Conservation (phyloP, 1,140 invertebrate species). For the Drosophila kepulauana region DNA sequence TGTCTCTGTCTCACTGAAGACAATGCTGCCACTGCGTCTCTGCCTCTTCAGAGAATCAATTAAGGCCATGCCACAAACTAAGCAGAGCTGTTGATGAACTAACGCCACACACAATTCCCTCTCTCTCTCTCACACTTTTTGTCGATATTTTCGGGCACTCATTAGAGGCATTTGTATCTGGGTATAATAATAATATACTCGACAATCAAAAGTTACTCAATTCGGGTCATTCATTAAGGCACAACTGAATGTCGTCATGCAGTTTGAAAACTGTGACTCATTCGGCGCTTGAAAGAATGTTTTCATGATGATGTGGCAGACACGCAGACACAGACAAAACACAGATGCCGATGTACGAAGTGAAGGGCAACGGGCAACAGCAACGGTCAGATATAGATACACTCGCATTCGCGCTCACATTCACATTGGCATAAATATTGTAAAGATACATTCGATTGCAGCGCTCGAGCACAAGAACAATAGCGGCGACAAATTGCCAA, state of each 20-base stretch:
- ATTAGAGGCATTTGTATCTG: slow-evolving; percentile 25
- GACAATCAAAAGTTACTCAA: slow-evolving; percentile 33
- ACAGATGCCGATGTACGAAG: slow-evolving; percentile 10
- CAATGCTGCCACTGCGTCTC: not conserved
- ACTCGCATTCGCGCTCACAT: slow-evolving; percentile 3
- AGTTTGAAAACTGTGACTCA: slow-evolving; percentile 28
- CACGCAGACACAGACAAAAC: slow-evolving; percentile 6
- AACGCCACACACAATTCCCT: slow-evolving; percentile 1
- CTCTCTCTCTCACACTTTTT: not conserved
- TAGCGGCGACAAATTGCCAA: slow-evolving; percentile 41
- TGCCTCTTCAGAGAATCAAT: slow-evolving; percentile 53
- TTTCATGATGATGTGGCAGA: slow-evolving; percentile 22
- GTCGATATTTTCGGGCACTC: slow-evolving; percentile 32
- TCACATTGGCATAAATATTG: slow-evolving; percentile 10
- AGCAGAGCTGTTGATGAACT: slow-evolving; percentile 23
- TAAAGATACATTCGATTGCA: slow-evolving; percentile 35
- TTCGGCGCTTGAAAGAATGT: slow-evolving; percentile 30
- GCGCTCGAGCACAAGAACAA: slow-evolving; percentile 18
- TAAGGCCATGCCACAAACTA: slow-evolving; percentile 39
- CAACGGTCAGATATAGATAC: not conserved
- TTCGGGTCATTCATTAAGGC: slow-evolving; percentile 43
- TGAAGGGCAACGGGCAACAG: slow-evolving; percentile 18
- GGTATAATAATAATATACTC: slow-evolving; percentile 21
- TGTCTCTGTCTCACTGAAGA: slow-evolving; percentile 21
- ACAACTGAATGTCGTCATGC: slow-evolving; percentile 29